Base-by-base conservation (phyloP, 2,888 invertebrate species). In the Pedicia rivosa region DNA sequence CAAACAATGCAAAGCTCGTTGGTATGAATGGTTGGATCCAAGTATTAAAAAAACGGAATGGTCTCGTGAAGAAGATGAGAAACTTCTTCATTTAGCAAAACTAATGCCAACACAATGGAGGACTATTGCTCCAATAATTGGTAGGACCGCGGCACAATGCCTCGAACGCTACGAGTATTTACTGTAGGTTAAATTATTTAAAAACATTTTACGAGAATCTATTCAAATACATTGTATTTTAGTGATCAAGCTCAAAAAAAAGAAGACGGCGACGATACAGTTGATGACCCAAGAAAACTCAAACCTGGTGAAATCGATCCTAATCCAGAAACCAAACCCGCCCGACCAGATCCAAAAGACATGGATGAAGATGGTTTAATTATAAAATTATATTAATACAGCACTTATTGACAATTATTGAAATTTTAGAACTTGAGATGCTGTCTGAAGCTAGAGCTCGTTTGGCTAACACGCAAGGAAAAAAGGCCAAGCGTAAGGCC, bases 41-140 rank as follows among this genome's bases (percentile, higher is more conserved):
- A 92, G 94, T 57, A 98, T 98, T 52, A 98, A 99, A 61, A 98
- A 98, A 63, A 99, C 98, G 0, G 98, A 98, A 70, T 98, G 98
- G 98, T 94, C 94, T 10, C 70, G 95, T 30, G 98, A 98, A 56
- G 98, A 99, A 60, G 98, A 98, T 58, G 98, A 98, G 57, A 97
- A 95, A 59, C 65, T 99, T 13, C 65, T 98, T 17, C 97, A 98
- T 65, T 65, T 98, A 55, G 97, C 97, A 36, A 98, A 98, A 63
- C 63, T 98, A 46, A 97, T 99, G 97, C 98, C 98, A 0, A 98
- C 98, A 0, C 98, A 98, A 56, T 98, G 98, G 98, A 70, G 98
- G 48, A 99, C 98, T 2, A 98, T 98, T 46, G 97, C 98, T 2
- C 97, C 97, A 0, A 97, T 99, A 43, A 94, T 98, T 54, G 98